These are phyloP conservation scores for Spizaetus ornatus DNA, from an alignment of 2,113 vertebrate species.

Conservation along the genomic window DNA sequence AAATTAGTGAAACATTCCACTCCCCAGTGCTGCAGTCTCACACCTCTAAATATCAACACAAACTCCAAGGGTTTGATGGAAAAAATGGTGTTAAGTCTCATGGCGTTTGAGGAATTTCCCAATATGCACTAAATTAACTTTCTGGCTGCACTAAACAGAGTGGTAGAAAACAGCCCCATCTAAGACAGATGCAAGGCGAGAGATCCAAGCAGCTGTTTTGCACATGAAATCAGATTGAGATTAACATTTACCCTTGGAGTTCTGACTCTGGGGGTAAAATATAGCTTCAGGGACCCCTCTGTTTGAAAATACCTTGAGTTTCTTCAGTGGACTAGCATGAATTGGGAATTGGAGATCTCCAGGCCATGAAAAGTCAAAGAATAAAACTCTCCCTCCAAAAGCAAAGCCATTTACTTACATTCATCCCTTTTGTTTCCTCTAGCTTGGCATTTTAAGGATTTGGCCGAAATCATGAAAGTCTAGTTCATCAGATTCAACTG, in stretches of 20 bases:
- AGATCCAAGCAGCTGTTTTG: constrained; percentile 78
- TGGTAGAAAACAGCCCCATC: constrained; percentile 60
- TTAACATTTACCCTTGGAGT: constrained; percentile 61
- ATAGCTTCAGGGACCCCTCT: neutral
- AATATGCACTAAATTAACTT: constrained; percentile 79
- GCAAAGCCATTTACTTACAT: neutral
- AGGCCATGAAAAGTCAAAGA: neutral
- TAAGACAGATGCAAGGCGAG: constrained; percentile 68
- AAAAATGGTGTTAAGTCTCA: constrained; percentile 78
- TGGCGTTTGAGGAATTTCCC: constrained; percentile 80
- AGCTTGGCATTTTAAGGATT: neutral
- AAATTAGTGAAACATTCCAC: constrained; percentile 73
- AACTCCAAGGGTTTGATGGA: constrained; percentile 67
- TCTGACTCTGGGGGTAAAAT: neutral
- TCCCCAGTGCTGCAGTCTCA: constrained; percentile 56
- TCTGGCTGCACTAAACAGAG: constrained; percentile 55
- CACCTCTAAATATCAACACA: constrained; percentile 73
- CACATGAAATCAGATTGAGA: constrained; percentile 74
- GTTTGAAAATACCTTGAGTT: neutral
- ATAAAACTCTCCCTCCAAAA: neutral
- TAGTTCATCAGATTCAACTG: neutral
- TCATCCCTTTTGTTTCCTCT: neutral
- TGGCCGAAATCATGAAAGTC: neutral
- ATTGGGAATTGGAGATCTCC: neutral
- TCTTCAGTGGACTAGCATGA: neutral